Evolutionary conservation across 2,888 invertebrate genomes (phyloP), one percentile per base, ranked within the genome.

Genomic region (Spatulosminthurus flaviceps): DNA sequence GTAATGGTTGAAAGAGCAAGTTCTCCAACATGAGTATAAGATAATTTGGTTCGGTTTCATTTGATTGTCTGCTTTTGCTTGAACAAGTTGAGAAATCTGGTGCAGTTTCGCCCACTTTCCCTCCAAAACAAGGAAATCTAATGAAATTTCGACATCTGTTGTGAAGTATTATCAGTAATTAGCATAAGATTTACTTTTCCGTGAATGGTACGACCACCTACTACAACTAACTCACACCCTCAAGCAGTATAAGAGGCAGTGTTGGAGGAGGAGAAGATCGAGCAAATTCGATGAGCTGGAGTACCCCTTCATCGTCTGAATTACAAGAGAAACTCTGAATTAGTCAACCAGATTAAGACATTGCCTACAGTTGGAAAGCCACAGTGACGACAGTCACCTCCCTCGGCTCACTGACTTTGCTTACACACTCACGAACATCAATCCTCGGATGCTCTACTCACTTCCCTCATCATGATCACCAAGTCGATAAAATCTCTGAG

Each of bases 131-230:
- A 83, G 83, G 81, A 75, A 79, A 82, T 82, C 82, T 83, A 82
- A 83, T 83, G 84, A 83, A 84, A 83, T 84, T 83, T 83, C 84
- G 80, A 84, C 85, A 85, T 84, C 84, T 85, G 85, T 83, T 85
- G 83, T 84, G 81, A 84, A 84, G 84, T 82, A 85, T 85, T 85
- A 85, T 85, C 84, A 85, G 85, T 85, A 84, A 85, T 85, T 85
- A 85, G 84, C 85, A 85, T 85, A 85, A 84, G 84, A 85, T 83
- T 83, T 84, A 85, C 85, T 84, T 82, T 80, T 72, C 82, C 84
- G 82, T 83, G 83, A 84, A 80, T 84, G 82, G 82, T 82, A 83
- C 78, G 73, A 78, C 71, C 72, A 7, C 22, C 64, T 51, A 51
- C 66, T 51, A 19, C 43, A 60, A 28, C 64, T 19, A 9, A 78